These are phyloP conservation scores for Pseudopleuronectes americanus DNA, from an alignment of 2,797 vertebrate species.

Conservation along the genomic window DNA sequence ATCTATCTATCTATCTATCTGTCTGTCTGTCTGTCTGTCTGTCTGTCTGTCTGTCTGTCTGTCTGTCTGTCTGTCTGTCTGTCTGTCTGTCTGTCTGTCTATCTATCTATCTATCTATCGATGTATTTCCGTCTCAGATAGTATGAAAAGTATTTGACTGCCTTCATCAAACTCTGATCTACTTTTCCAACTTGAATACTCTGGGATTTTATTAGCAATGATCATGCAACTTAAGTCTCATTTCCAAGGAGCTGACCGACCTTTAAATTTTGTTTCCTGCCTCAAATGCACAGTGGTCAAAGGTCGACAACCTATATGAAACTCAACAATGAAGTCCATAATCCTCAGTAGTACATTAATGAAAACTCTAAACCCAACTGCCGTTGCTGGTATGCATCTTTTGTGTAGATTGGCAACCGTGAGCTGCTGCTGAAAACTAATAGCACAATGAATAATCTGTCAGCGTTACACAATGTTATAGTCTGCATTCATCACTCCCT, in stretches of 20 bases:
- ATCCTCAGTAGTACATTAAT: conserved; percentile 72
- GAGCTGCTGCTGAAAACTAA: conserved; percentile 75
- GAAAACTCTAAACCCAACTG: conserved; percentile 69
- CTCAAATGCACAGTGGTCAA: conserved; percentile 57
- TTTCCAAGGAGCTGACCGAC: conserved; percentile 61
- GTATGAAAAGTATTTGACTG: conserved; percentile 10
- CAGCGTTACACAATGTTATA: conserved; percentile 77
- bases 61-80: no score
- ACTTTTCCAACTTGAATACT: conserved; percentile 42
- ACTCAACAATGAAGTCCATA: conserved; percentile 64
- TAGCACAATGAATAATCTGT: conserved; percentile 78
- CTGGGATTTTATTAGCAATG: conserved; percentile 61
- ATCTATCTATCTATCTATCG: neutral
- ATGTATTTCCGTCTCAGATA: conserved; percentile 6
- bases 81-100: no score
- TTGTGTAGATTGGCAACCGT: conserved; percentile 77
- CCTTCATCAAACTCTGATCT: conserved; percentile 39
- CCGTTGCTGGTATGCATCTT: conserved; percentile 69
- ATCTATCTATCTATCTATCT: no score
- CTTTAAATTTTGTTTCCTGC: conserved; percentile 56
- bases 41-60: no score
- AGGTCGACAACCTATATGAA: conserved; percentile 73
- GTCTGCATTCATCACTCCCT: conserved; percentile 71
- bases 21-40: no score
- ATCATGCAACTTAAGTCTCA: conserved; percentile 48